Percentiles rank a stretch among this genome's conserved stretches.
Evolutionary conservation across 2,888 invertebrate species (phyloP).

Genomic region (Tetragonisca angustula): DNA sequence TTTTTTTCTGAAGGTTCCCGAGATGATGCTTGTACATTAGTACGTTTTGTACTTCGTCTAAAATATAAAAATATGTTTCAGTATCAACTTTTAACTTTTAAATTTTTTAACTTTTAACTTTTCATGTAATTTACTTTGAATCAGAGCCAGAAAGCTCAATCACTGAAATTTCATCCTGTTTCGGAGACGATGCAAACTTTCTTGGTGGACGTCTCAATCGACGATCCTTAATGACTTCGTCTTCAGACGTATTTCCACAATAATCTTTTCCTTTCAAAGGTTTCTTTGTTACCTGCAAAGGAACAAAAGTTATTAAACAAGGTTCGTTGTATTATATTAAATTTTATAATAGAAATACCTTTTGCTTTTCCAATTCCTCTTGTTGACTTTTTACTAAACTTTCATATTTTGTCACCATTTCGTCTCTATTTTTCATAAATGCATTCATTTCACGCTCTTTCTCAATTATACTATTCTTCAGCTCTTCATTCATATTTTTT

Average conservation of each 20-base stretch:
- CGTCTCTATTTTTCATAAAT: slow-evolving; percentile 75
- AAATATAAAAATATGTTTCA: slow-evolving; percentile 10
- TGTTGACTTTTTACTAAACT: slow-evolving; percentile 70
- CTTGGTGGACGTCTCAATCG: slow-evolving; percentile 42
- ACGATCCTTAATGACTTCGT: slow-evolving; percentile 60
- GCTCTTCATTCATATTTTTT: slow-evolving; percentile 61
- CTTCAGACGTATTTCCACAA: slow-evolving; percentile 65
- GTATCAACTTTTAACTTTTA: neutral
- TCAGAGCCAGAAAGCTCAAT: slow-evolving; percentile 78
- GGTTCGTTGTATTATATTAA: neutral
- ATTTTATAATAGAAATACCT: slow-evolving; percentile 57
- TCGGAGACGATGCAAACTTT: slow-evolving; percentile 23
- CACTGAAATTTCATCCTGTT: slow-evolving; percentile 61
- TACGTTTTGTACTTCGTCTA: slow-evolving; percentile 62
- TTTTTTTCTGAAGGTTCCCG: slow-evolving; percentile 60
- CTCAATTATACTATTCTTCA: slow-evolving; percentile 63
- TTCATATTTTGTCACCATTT: slow-evolving; percentile 75
- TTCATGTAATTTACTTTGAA: slow-evolving; percentile 68
- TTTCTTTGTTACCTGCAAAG: slow-evolving; percentile 17
- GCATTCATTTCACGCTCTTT: slow-evolving; percentile 75
- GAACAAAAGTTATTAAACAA: slow-evolving; percentile 10
- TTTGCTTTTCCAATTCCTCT: slow-evolving; percentile 73
- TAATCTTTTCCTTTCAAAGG: slow-evolving; percentile 32
- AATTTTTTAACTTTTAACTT: neutral
- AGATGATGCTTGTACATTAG: slow-evolving; percentile 42